A percentile compares a stretch with the other conserved stretches of the same genome.
phyloP scores from a whole-genome alignment of 2,113 vertebrate genomes.

The Scomber colias region DNA sequence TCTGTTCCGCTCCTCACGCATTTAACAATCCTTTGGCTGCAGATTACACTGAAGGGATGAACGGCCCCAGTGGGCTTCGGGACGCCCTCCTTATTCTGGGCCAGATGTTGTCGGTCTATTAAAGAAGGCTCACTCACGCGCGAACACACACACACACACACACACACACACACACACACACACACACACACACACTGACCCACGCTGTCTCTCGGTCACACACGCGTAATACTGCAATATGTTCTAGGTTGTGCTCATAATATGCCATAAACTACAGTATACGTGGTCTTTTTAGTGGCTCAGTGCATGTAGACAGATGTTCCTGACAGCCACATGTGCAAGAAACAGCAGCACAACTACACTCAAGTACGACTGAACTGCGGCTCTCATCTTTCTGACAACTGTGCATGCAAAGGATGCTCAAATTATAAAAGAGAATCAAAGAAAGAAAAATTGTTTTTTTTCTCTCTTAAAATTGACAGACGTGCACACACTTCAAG shows the following conservation, averaged over 20 bases:
- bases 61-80: slow-evolving; percentile 38
- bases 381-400: neutral
- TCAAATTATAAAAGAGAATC: neutral
- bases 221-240: neutral
- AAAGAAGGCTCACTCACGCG: slow-evolving; percentile 26
- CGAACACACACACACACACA: neutral
- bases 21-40: slow-evolving; percentile 47
- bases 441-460: neutral
- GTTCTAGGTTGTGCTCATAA: neutral
- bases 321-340: slow-evolving; percentile 19
- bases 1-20: slow-evolving; percentile 43
- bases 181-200: neutral
- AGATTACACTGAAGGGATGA: slow-evolving; percentile 63
- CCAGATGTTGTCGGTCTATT: slow-evolving; percentile 69
- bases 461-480: neutral
- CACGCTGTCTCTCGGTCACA: neutral
- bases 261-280: neutral
- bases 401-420: neutral
- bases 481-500: neutral
- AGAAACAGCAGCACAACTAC: neutral
- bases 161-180: neutral
- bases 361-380: neutral
- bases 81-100: slow-evolving; percentile 46
- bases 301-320: neutral
- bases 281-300: neutral